Evolutionary conservation across 2,797 vertebrate genomes (phyloP).

Genomic region (Notamacropus eugenii): DNA sequence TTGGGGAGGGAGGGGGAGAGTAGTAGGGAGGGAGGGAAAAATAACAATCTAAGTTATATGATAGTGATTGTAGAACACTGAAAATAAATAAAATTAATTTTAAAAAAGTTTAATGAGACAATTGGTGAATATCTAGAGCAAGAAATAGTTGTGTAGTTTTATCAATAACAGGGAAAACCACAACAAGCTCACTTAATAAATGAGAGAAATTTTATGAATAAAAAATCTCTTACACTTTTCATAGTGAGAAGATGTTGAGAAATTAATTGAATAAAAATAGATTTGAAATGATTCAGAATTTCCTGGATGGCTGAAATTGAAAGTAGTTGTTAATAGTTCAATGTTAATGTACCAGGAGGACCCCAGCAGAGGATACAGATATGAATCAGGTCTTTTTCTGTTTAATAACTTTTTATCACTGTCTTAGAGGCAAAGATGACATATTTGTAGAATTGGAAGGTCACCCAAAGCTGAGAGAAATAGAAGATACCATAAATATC

Average conservation of each 20-base stretch:
- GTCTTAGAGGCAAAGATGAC: neutral
- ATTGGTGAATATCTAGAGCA: neutral
- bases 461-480: too few relatives aligned
- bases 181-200: neutral
- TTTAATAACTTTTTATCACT: neutral
- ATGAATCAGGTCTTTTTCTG: neutral
- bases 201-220: neutral
- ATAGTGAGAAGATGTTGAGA: neutral
- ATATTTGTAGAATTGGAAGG: neutral
- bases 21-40: too few relatives aligned
- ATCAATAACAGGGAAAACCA: neutral
- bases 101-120: neutral
- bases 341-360: neutral
- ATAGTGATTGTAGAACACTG: too few relatives aligned
- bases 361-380: neutral
- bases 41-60: too few relatives aligned
- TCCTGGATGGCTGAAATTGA: neutral
- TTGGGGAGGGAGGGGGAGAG: too few relatives aligned
- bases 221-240: neutral
- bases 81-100: too few relatives aligned
- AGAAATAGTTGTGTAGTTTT: neutral
- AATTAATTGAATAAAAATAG: neutral
- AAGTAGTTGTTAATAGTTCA: neutral
- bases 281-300: neutral
- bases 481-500: too few relatives aligned